A percentile compares a stretch with the other conserved stretches of the same genome.
phyloP scores from a whole-genome alignment of 2,113 vertebrate species.

The Lagopus muta region DNA sequence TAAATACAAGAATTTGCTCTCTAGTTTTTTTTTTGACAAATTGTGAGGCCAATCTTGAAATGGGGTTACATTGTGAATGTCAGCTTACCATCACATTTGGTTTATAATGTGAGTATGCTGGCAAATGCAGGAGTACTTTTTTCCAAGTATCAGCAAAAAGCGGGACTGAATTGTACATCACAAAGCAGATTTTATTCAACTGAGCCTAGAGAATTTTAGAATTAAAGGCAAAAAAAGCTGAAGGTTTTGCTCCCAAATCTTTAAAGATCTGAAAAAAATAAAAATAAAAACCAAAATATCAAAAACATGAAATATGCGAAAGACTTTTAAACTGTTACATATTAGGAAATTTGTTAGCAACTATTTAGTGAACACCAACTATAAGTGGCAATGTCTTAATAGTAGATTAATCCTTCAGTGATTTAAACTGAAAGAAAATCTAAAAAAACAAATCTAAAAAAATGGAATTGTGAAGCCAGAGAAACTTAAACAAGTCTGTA shows the following conservation, averaged over 20 bases:
- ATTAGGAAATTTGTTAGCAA: background rate
- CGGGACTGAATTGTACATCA: background rate
- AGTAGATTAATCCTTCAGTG: background rate
- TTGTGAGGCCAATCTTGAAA: background rate
- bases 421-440: background rate
- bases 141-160: background rate
- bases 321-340: background rate
- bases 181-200: background rate
- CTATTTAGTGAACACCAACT: background rate
- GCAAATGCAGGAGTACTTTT: background rate
- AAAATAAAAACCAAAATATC: too few species aligned
- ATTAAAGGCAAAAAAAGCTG: background rate
- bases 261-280: background rate
- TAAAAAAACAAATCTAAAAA: background rate
- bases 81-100: background rate
- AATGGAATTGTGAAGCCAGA: background rate
- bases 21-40: background rate
- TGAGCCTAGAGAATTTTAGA: background rate
- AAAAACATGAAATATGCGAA: background rate
- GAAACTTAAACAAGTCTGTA: background rate
- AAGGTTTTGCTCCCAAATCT: background rate
- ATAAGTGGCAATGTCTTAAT: background rate
- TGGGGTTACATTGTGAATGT: background rate
- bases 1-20: background rate
- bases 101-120: background rate